Evolutionary conservation across 2,888 invertebrate genomes (phyloP), one percentile per base, ranked within the genome.

Genomic region (Phoronis australis): DNA sequence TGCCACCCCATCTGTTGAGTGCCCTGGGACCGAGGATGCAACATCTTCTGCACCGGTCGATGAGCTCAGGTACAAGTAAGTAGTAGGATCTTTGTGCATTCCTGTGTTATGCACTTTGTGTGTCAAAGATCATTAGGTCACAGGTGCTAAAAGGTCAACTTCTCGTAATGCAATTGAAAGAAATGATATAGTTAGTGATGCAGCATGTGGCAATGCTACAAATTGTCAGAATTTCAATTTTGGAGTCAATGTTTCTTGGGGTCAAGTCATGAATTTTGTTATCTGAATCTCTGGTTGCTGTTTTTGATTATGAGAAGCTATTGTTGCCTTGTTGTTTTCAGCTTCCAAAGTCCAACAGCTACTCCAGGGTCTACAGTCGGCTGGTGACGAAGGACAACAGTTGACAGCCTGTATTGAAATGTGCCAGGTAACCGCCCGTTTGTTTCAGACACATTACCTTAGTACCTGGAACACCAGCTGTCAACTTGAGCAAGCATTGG

Each of bases 1-100:
- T 96, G 61, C 95, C 96, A n/a, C 94, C 95, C 15, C 95, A 96
- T 75, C 82, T 97, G 54, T 91, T 97, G 66, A 94, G 95, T 31
- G 93, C 95, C 1, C 82, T 97, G 47, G 96, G 92, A 0, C 93
- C 96, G 42, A 83, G 96, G 46, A 92, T 97, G 93, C 95, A 96
- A 73, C 94, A 95, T 73, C 81, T 96, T 50, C 80, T 96, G 55
- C 94, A 96, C 74, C 83, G 95, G 61, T 93, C 91, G 59, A 94
- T 95, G 83, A 92, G 92, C 42, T 88, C 89, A 47, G 86, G 85
- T 70, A 87, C 87, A 65, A 83, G 73, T 73, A 63, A 62, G 69
- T 64, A 4, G 9, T 2, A 20, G 22, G 5, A n/a, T 38, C 12
- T 31, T 6, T 31, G 31, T 31, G 31, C 15, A 15, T 31, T 6